These are phyloP conservation scores for Drosophila kikkawai DNA, from an alignment of 1,140 invertebrate genomes.

Conservation along the genomic window DNA sequence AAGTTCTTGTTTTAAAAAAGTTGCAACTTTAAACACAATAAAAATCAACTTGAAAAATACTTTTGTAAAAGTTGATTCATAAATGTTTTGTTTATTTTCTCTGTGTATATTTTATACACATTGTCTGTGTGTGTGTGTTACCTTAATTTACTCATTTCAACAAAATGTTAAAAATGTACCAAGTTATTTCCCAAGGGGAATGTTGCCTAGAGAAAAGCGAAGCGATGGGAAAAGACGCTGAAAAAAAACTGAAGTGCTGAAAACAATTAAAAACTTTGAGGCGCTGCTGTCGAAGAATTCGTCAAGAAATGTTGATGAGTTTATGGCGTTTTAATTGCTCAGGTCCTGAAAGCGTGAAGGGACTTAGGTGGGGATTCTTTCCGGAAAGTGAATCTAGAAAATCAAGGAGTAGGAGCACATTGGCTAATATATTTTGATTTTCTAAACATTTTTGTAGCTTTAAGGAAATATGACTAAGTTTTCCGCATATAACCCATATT, in stretches of 20 bases:
- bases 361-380: background rate
- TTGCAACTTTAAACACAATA: background rate
- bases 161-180: constrained; percentile 72
- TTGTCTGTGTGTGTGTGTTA: constrained; percentile 12
- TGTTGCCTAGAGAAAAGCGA: constrained; percentile 14
- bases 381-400: background rate
- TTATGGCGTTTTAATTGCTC: constrained; percentile 75
- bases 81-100: background rate
- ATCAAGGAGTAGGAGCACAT: background rate
- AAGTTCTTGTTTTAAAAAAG: background rate
- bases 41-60: background rate
- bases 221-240: constrained; percentile 2
- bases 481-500: no score
- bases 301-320: constrained; percentile 64
- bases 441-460: background rate
- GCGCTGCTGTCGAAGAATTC: constrained; percentile 54
- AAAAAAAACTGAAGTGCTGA: constrained; percentile 32
- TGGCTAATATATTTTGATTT: background rate
- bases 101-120: background rate
- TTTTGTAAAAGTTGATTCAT: background rate
- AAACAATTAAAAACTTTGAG: constrained; percentile 78
- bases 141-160: constrained; percentile 78
- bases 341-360: background rate
- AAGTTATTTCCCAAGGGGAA: constrained; percentile 68
- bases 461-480: background rate